These are phyloP conservation scores for Bombylius discolor DNA, from an alignment of 2,888 invertebrate species.

Conservation along the genomic window DNA sequence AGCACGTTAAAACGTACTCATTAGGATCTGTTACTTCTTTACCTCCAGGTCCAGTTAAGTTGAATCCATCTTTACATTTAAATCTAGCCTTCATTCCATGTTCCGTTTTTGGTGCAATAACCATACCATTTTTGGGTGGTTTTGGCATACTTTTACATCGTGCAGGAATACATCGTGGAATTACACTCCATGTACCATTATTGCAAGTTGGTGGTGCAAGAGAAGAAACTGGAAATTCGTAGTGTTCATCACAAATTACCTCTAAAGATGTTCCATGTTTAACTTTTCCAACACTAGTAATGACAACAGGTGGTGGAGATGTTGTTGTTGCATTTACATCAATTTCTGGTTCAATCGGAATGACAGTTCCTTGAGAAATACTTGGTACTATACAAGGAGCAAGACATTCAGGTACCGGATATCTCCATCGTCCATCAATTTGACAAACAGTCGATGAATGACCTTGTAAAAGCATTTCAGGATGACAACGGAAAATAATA, in stretches of 20 bases:
- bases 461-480: conserved; percentile 81
- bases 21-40: conserved; percentile 33
- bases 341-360: conserved; percentile 40
- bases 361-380: conserved; percentile 64
- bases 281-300: conserved; percentile 44
- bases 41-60: conserved; percentile 54
- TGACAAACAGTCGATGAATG: conserved; percentile 84
- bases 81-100: conserved; percentile 92
- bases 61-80: conserved; percentile 85
- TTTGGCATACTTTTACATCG: conserved; percentile 73
- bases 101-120: conserved; percentile 92
- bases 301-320: conserved; percentile 19
- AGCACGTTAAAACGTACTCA: conserved; percentile 69
- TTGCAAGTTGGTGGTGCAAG: conserved; percentile 70
- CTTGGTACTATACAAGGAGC: conserved; percentile 91
- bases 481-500: conserved; percentile 84
- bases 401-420: conserved; percentile 78
- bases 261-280: conserved; percentile 54
- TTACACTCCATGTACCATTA: conserved; percentile 92
- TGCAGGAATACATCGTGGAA: conserved; percentile 73
- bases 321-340: conserved; percentile 33
- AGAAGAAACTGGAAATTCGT: conserved; percentile 66
- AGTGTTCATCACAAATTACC: conserved; percentile 73
- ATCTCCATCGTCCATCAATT: conserved; percentile 89
- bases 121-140: conserved; percentile 84